Base-by-base conservation (phyloP, 2,797 vertebrate genomes). In the Oreochromis grahami region DNA sequence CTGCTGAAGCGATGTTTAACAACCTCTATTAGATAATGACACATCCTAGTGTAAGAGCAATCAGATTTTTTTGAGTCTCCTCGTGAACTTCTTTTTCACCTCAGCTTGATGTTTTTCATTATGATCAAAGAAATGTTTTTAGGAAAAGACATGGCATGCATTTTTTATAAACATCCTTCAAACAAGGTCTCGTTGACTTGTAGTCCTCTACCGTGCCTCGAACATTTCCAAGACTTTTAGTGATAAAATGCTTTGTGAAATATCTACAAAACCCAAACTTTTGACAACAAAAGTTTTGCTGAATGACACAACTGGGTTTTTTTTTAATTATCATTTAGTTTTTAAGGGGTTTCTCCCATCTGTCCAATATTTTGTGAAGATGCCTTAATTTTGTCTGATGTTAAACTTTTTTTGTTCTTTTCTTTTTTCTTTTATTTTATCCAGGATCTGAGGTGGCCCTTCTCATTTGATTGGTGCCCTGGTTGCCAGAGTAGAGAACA, bases 321-420 rank as follows among this genome's bases (percentile, higher is more conserved):
- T 13, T 58, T 5, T 0, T 0, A 17, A 38, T 65, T 24, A 63
- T 13, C 4, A 13, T 63, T 63, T 63, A 8, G 36, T 68, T 24
- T 65, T 68, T 65, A 41, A 68, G 7, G 36, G 4, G 7, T 41
- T 65, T 41, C 19, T 65, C 12, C 12, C 36, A 41, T 14, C 36
- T 41, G 58, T 36, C 32, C 4, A 63, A n/a, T 24, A 21, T 65
- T 65, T 15, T 68, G n/a, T 41, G 12, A 21, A 0, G 34, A 63
- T 63, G 32, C 1, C 10, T 36, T 19, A n/a, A 63, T 13, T 36
- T n/a, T 63, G 0, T 38, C 10, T 63, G 12, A 38, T 24, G n/a
- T 41, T 68, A 9, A 41, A 68, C 41, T 0, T 5, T 1, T 36
- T 17, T 38, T 15, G 0, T 3, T 5, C 2, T 58, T 32, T 58